phyloP scores from a whole-genome alignment of 2,113 vertebrate species.

The Heterotis niloticus region DNA sequence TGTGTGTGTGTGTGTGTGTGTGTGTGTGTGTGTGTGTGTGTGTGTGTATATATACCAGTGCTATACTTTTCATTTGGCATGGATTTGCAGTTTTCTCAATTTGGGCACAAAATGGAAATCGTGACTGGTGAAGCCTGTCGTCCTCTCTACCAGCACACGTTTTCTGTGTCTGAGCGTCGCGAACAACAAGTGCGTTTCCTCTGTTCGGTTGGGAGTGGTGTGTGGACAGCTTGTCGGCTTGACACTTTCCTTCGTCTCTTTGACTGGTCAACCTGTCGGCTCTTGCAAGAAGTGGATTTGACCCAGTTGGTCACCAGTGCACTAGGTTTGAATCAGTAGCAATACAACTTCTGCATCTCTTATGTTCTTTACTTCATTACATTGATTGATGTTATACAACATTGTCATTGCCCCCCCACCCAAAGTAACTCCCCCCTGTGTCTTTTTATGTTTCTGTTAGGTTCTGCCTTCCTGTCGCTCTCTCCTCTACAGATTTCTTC shows the following conservation, averaged over 20 bases:
- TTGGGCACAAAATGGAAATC: too few relatives aligned
- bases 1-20: too few relatives aligned
- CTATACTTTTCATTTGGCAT: too few relatives aligned
- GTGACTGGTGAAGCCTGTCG: neutral
- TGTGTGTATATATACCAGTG: too few relatives aligned
- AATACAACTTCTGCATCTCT: neutral
- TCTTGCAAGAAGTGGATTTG: conserved; percentile 67
- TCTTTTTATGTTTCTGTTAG: conserved; percentile 36
- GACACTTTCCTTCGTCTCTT: conserved; percentile 65
- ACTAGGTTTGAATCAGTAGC: conserved; percentile 43
- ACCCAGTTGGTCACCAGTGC: conserved; percentile 59
- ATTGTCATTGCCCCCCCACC: neutral
- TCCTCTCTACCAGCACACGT: conserved; percentile 53
- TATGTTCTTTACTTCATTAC: too few relatives aligned
- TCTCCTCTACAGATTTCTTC: conserved; percentile 68
- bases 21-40: too few relatives aligned
- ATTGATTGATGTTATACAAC: too few relatives aligned
- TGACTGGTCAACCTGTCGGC: conserved; percentile 66
- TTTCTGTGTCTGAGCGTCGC: conserved; percentile 62
- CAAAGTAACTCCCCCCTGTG: neutral
- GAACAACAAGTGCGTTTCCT: conserved; percentile 74
- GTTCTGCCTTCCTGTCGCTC: conserved; percentile 59
- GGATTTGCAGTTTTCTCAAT: neutral
- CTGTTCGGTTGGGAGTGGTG: conserved; percentile 63
- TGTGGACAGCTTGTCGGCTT: conserved; percentile 67